phyloP scores from a whole-genome alignment of 2,888 invertebrate species.

The Polydrusus pterygomalis region DNA sequence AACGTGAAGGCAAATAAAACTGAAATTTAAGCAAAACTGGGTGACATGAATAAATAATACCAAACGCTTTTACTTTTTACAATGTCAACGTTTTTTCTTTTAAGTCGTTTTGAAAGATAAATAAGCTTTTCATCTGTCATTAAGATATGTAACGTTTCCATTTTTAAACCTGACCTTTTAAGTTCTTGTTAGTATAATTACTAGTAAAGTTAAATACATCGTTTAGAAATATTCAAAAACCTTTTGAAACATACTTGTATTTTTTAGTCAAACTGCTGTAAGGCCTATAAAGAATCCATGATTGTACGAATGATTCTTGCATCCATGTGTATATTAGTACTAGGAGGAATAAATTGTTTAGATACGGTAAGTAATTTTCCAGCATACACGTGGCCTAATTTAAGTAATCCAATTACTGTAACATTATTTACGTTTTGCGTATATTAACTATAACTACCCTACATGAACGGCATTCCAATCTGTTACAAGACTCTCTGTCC shows the following conservation, averaged over 20 bases:
- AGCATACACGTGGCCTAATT: too few species aligned
- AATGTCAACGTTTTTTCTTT: background rate
- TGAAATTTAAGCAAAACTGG: background rate
- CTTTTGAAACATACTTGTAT: background rate
- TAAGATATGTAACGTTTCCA: too few species aligned
- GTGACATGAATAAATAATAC: background rate
- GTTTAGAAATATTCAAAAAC: too few species aligned
- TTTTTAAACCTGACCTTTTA: too few species aligned
- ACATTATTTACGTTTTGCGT: too few species aligned
- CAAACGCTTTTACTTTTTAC: background rate
- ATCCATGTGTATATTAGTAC: conserved; percentile 75
- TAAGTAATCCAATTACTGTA: too few species aligned
- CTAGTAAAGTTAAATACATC: too few species aligned
- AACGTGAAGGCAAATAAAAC: background rate
- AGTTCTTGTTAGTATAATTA: too few species aligned
- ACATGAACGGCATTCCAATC: too few species aligned
- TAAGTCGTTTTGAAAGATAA: background rate
- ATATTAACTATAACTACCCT: too few species aligned
- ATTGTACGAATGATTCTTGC: conserved; percentile 75
- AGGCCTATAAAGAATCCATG: conserved; percentile 75
- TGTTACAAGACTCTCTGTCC: too few species aligned
- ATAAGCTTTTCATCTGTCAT: too few species aligned
- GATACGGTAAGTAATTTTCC: conserved; percentile 75
- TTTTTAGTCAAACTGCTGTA: conserved; percentile 74
- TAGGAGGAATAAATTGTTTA: conserved; percentile 76